Evolutionary conservation across 2,888 invertebrate genomes (phyloP), one percentile per base, ranked within the genome.

Genomic region (Microdon myrmicae): DNA sequence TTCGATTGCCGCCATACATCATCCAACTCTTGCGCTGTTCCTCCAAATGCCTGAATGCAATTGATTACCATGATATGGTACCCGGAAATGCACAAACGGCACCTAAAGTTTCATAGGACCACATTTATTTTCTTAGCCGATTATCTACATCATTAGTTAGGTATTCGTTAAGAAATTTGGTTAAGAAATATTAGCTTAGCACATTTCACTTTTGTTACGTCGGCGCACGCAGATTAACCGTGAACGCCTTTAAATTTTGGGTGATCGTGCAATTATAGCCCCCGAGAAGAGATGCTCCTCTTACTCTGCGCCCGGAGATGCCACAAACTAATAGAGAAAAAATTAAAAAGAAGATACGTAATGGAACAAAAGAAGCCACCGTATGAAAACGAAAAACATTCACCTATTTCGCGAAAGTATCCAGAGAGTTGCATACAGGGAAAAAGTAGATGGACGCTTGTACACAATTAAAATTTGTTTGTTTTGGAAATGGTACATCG

Each of bases 381-480:
- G 23, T n/a, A n/a, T n/a, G n/a, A n/a, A n/a, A n/a, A n/a, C n/a
- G n/a, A n/a, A n/a, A n/a, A n/a, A n/a, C n/a, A n/a, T 14, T 45
- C 22, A 38, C n/a, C 35, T 32, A 20, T 20, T 34, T 56, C 51
- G 45, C 61, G 61, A 61, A 61, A 61, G 61, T 45, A 41, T 51
- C 26, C 45, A 43, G 28, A 23, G 29, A 20, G 28, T 32, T 55
- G 48, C 44, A 61, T 44, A 35, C 41, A 38, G 47, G 41, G 29
- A 49, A 41, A 14, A 28, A 44, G 29, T 26, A 16, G 8, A 35
- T 22, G 31, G 28, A 26, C n/a, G n/a, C n/a, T n/a, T n/a, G 38
- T 17, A 48, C 37, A 31, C 20, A 48, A 48, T 26, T 31, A 10
- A 54, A 47, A 35, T 12, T 10, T 12, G 34, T 13, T n/a, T 12